Percentiles rank a stretch among this genome's conserved stretches.
These are phyloP conservation scores for Selenia dentaria DNA, from an alignment of 2,888 invertebrate genomes.

Conservation along the genomic window DNA sequence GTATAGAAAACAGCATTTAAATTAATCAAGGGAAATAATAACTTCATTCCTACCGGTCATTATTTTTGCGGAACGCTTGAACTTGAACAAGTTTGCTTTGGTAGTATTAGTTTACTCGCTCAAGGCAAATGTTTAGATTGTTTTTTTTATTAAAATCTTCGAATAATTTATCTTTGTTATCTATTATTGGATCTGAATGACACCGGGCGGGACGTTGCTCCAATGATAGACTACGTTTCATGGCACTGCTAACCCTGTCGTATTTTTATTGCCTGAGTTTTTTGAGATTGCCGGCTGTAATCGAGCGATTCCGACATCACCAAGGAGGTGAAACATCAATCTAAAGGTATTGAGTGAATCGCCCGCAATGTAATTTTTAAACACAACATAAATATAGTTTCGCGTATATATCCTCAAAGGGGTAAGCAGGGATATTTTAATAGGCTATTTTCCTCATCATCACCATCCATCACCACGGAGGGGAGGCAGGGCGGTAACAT, in stretches of 20 bases:
- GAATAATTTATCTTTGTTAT: slow-evolving; percentile 25
- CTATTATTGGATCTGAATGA: slow-evolving; percentile 22
- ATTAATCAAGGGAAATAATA: slow-evolving; percentile 59
- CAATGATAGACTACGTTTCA: slow-evolving; percentile 12
- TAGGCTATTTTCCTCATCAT: too few relatives aligned
- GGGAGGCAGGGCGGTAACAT: too few relatives aligned
- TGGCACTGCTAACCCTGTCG: slow-evolving; percentile 1
- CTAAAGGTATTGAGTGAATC: too few relatives aligned
- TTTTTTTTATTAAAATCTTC: slow-evolving; percentile 28
- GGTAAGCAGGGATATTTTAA: too few relatives aligned
- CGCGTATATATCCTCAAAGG: too few relatives aligned
- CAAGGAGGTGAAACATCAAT: too few relatives aligned
- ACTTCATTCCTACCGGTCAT: slow-evolving; percentile 52
- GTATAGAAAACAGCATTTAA: slow-evolving; percentile 60
- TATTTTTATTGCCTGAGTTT: slow-evolving; percentile 1
- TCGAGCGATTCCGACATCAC: too few relatives aligned
- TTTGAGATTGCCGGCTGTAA: too few relatives aligned
- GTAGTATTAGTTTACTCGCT: slow-evolving; percentile 11
- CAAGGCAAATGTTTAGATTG: slow-evolving; percentile 23
- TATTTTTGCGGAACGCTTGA: slow-evolving; percentile 38
- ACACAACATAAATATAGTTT: too few relatives aligned
- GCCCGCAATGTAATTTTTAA: too few relatives aligned
- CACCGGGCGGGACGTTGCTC: slow-evolving; percentile 19
- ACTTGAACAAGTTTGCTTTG: slow-evolving; percentile 8
- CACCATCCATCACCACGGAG: too few relatives aligned